These are phyloP conservation scores for Hypocryptadius cinnamomeus DNA, from an alignment of 2,113 vertebrate species.

Conservation along the genomic window DNA sequence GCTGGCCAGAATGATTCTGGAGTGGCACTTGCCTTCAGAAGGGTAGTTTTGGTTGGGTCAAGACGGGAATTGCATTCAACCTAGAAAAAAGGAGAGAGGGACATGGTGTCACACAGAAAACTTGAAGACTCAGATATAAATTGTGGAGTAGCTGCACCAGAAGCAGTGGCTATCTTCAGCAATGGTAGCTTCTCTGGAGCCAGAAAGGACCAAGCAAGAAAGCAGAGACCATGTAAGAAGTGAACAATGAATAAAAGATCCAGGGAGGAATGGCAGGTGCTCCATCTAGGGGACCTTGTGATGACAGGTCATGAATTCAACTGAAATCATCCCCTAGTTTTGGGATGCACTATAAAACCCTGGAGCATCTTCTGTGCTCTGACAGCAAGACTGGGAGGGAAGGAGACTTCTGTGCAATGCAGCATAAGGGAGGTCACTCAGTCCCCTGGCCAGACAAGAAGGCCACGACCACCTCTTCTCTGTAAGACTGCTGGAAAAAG, in stretches of 20 bases:
- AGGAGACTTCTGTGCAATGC: not conserved
- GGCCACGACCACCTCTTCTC: fast-evolving
- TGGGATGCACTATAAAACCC: not conserved
- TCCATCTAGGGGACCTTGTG: not conserved
- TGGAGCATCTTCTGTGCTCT: not conserved
- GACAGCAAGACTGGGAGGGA: not conserved
- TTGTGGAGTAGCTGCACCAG: not conserved
- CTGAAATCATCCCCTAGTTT: not conserved
- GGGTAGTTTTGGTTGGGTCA: slow-evolving; percentile 88
- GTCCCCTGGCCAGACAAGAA: not conserved
- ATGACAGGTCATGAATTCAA: not conserved
- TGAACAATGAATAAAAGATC: not conserved
- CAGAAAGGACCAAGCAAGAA: not conserved
- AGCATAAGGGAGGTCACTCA: not conserved
- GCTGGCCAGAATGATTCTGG: not conserved
- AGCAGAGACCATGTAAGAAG: not conserved
- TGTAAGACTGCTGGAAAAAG: not conserved
- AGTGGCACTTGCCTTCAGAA: slow-evolving; percentile 81
- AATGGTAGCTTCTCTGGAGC: not conserved
- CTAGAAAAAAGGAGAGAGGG: slow-evolving; percentile 64
- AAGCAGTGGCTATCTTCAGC: not conserved
- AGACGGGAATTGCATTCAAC: slow-evolving; percentile 97
- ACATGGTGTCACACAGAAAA: not conserved
- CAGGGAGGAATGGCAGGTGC: not conserved
- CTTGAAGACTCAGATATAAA: not conserved